Conservation (phyloP, 2,888 invertebrate genomes). For the Callimorpha dominula region DNA sequence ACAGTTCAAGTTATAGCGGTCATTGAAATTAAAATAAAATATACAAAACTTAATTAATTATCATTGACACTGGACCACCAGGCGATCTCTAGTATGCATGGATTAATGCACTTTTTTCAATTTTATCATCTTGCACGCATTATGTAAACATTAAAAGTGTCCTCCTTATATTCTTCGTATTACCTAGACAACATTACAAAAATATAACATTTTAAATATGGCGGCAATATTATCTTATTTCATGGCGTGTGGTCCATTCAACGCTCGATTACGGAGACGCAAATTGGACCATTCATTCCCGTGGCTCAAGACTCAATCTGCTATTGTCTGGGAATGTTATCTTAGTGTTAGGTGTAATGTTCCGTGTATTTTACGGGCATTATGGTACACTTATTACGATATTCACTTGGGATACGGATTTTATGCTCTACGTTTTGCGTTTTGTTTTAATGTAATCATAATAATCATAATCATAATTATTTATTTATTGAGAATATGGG, state of each 20-base stretch:
- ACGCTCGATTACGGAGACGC: slow-evolving; percentile 80
- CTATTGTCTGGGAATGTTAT: slow-evolving; percentile 68
- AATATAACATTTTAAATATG: slow-evolving; percentile 46
- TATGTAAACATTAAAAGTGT: neutral
- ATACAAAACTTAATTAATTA: too few relatives aligned
- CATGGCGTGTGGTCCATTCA: slow-evolving; percentile 78
- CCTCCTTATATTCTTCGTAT: neutral
- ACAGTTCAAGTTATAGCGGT: too few relatives aligned
- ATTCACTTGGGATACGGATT: neutral
- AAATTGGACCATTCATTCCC: slow-evolving; percentile 82
- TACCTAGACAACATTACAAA: slow-evolving; percentile 28
- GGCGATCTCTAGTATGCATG: too few relatives aligned
- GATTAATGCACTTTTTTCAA: too few relatives aligned
- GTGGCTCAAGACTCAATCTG: slow-evolving; percentile 47
- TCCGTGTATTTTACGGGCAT: slow-evolving; percentile 49
- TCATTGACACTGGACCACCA: too few relatives aligned
- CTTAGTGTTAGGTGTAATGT: slow-evolving; percentile 61
- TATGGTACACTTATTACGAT: slow-evolving; percentile 23
- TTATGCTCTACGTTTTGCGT: neutral
- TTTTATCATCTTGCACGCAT: neutral
- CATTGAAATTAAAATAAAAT: too few relatives aligned
- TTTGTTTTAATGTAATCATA: neutral
- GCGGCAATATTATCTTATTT: slow-evolving; percentile 73
- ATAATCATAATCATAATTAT: too few relatives aligned
- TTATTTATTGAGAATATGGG: too few relatives aligned